phyloP scores from a whole-genome alignment of 2,797 vertebrate genomes.

The Pristis pectinata region DNA sequence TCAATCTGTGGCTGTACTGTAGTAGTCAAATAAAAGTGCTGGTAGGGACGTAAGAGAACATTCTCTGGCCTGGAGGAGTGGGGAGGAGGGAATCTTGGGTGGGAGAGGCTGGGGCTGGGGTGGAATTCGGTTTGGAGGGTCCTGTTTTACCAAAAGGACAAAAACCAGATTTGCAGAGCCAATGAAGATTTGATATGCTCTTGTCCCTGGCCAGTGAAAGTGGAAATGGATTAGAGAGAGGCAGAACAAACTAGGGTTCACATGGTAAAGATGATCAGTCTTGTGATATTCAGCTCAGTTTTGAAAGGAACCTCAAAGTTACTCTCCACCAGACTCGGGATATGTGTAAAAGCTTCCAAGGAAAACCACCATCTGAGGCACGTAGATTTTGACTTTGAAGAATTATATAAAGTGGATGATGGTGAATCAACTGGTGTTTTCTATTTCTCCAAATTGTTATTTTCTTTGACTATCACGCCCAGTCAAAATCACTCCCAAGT shows the following conservation, averaged over 20 bases:
- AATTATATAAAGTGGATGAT: too few species aligned
- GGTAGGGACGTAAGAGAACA: neutral
- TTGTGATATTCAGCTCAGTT: too few species aligned
- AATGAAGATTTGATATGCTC: neutral
- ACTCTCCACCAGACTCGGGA: neutral
- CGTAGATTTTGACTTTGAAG: too few species aligned
- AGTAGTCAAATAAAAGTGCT: neutral
- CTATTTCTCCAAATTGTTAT: neutral
- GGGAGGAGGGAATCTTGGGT: neutral
- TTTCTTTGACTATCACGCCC: neutral
- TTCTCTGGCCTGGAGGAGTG: neutral
- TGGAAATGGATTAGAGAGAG: neutral
- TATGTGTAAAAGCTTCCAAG: too few species aligned
- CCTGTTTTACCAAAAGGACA: neutral
- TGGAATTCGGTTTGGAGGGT: neutral
- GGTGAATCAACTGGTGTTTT: neutral
- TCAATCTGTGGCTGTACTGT: neutral
- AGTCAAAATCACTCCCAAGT: too few species aligned
- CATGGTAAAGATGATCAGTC: neutral
- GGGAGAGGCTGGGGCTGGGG: neutral
- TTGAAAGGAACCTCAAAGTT: too few species aligned
- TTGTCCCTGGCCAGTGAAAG: neutral
- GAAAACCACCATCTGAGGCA: too few species aligned
- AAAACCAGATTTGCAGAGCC: neutral
- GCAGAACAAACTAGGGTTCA: neutral